Evolutionary conservation across 2,113 vertebrate species (phyloP).

Genomic region (Taurulus bubalis): DNA sequence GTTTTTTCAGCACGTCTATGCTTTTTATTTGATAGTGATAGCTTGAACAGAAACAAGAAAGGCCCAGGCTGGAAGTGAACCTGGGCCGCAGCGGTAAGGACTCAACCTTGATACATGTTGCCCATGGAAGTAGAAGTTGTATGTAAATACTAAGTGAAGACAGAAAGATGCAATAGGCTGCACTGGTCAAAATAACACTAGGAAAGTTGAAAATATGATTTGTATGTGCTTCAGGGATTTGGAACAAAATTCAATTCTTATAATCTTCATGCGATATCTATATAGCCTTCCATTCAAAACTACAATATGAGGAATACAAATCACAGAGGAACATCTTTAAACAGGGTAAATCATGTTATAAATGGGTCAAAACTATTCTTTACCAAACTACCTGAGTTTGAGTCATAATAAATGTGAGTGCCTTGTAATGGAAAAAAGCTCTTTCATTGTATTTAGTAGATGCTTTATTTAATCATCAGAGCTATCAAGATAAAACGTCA

Average conservation of each 20-base stretch:
- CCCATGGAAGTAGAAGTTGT: neutral
- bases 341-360: neutral
- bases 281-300: slow-evolving; percentile 15
- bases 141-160: slow-evolving; percentile 37
- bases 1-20: neutral
- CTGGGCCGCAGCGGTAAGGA: neutral
- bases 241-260: neutral
- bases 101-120: neutral
- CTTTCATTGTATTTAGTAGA: neutral
- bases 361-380: slow-evolving; percentile 1
- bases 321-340: neutral
- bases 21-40: neutral
- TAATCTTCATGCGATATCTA: neutral
- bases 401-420: neutral
- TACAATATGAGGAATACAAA: slow-evolving; percentile 16
- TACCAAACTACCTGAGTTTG: neutral
- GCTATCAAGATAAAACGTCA: neutral
- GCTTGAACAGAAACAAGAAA: neutral
- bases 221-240: slow-evolving; percentile 29
- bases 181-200: slow-evolving; percentile 32
- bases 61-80: neutral
- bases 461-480: neutral
- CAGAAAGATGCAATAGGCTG: slow-evolving; percentile 11
- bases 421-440: neutral
- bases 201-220: slow-evolving; percentile 48